Evolutionary conservation across 2,888 invertebrate genomes (phyloP).

Genomic region (Phymatocera aterrima): DNA sequence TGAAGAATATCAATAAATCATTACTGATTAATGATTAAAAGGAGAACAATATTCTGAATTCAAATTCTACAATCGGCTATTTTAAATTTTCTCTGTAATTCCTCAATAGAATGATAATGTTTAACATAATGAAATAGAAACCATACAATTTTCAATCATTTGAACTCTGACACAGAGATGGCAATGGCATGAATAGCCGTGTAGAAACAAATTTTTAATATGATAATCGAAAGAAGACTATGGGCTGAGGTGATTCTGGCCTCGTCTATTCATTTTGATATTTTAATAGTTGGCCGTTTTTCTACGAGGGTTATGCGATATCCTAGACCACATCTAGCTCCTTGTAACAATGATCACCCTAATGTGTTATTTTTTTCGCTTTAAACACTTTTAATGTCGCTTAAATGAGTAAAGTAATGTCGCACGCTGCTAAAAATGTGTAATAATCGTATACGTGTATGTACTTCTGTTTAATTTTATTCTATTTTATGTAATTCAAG

Average conservation of each 20-base stretch:
- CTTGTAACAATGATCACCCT: slow-evolving; percentile 19
- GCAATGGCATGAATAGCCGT: not conserved
- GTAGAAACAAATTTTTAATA: not conserved
- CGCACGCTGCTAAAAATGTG: no score
- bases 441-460: not conserved
- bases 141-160: not conserved
- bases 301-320: slow-evolving; percentile 25
- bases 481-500: not conserved
- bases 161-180: not conserved
- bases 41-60: not conserved
- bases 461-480: not conserved
- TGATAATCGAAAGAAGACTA: not conserved
- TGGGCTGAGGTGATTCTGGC: not conserved
- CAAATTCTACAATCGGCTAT: no score
- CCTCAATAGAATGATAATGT: no score
- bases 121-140: no score
- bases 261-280: not conserved
- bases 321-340: slow-evolving; percentile 18
- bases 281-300: not conserved
- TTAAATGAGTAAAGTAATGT: not conserved
- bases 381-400: slow-evolving; percentile 21
- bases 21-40: not conserved
- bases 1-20: not conserved
- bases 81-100: no score
- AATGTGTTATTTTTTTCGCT: not conserved